Evolutionary conservation across 2,797 vertebrate species (phyloP).

Genomic region (Melanotaenia pygmaea): DNA sequence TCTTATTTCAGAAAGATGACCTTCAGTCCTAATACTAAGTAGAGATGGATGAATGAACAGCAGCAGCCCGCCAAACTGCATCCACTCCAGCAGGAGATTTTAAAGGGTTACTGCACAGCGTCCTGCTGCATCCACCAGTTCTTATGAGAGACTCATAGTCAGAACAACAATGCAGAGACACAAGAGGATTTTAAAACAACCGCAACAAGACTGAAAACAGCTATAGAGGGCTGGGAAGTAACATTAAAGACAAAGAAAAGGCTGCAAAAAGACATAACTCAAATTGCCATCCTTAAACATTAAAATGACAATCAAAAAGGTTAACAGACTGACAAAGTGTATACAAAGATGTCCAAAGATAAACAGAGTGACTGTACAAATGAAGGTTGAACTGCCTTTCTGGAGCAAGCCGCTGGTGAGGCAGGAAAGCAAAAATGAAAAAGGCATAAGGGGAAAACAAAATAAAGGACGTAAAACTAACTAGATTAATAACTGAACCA

Average conservation of each 20-base stretch:
- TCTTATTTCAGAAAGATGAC: conserved; percentile 62
- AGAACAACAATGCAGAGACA: neutral
- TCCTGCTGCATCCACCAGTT: neutral
- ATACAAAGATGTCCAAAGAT: neutral
- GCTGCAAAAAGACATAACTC: neutral
- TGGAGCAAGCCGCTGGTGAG: too few species aligned
- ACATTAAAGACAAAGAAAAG: neutral
- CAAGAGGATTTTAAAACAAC: neutral
- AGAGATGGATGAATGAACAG: conserved; percentile 56
- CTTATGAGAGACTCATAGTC: neutral
- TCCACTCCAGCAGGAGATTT: neutral
- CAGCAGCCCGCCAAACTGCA: conserved; percentile 14
- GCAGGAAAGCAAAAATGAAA: too few species aligned
- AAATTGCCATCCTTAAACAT: neutral
- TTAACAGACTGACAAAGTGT: neutral
- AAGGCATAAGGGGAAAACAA: neutral
- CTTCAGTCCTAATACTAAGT: conserved; percentile 64
- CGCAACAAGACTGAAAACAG: neutral
- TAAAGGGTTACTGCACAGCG: conserved; percentile 11
- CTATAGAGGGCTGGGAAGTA: neutral
- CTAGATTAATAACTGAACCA: neutral
- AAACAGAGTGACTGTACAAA: neutral
- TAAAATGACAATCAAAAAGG: too few species aligned
- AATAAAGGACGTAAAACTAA: neutral
- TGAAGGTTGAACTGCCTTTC: neutral